These are phyloP conservation scores for Caenorhabditis latens DNA, from an alignment of 1,140 invertebrate genomes.

Conservation along the genomic window DNA sequence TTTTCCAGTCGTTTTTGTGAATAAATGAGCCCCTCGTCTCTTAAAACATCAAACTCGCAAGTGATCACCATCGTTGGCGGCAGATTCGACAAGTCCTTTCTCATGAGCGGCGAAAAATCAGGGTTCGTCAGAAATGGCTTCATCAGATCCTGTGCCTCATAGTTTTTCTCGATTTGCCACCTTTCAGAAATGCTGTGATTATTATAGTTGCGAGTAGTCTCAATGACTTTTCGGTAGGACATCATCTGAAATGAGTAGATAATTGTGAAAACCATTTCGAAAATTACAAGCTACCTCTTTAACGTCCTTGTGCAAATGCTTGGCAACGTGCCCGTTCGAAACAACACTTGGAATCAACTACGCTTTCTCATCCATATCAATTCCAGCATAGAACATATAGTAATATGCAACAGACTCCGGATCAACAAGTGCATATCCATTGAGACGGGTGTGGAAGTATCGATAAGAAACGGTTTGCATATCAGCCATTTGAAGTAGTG, in stretches of 20 bases:
- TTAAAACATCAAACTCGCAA: slow-evolving; percentile 63
- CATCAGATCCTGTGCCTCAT: slow-evolving; percentile 7
- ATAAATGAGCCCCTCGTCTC: no score
- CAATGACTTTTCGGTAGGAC: not conserved
- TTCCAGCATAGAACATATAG: no score
- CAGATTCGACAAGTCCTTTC: slow-evolving; percentile 4
- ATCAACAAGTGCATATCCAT: no score
- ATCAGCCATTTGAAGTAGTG: no score
- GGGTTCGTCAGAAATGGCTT: slow-evolving; percentile 46
- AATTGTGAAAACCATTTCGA: not conserved
- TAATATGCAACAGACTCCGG: no score
- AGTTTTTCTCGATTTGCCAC: not conserved
- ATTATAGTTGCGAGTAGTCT: not conserved
- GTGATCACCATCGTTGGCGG: slow-evolving; percentile 64
- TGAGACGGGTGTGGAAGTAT: no score
- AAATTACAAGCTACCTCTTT: not conserved
- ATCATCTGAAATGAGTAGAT: not conserved
- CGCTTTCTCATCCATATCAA: no score
- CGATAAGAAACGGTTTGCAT: no score
- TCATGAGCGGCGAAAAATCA: slow-evolving; percentile 52
- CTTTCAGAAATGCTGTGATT: not conserved
- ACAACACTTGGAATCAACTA: no score
- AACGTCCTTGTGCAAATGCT: no score
- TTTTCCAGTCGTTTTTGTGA: slow-evolving; percentile 91
- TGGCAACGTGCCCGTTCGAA: no score